Percentiles rank a stretch among this genome's conserved stretches.
These are phyloP conservation scores for Rhogogaster chlorosoma DNA, from an alignment of 2,888 invertebrate genomes.

Conservation along the genomic window DNA sequence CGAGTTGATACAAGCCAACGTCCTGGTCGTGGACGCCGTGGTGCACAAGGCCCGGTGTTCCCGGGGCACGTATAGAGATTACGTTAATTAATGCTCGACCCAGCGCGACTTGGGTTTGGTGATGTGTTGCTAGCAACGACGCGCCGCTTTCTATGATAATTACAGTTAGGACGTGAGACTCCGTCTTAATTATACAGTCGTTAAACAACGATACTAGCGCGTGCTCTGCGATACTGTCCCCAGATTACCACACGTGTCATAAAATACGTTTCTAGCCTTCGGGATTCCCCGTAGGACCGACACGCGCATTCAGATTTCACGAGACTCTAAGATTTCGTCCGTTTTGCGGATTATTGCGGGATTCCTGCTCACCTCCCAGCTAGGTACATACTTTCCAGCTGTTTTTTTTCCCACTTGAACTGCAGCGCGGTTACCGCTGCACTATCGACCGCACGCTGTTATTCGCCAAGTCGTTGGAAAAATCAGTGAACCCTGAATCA, in stretches of 20 bases:
- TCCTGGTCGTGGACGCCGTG: background rate
- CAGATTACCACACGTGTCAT: constrained; percentile 42
- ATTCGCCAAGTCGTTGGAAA: background rate
- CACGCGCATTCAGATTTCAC: background rate
- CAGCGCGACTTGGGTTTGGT: constrained; percentile 63
- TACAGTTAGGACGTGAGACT: constrained; percentile 67
- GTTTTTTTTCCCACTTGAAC: background rate
- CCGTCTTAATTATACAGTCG: constrained; percentile 67
- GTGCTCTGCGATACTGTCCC: constrained; percentile 50
- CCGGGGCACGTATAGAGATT: constrained; percentile 72
- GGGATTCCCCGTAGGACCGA: constrained; percentile 5
- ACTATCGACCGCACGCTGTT: background rate
- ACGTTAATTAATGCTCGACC: constrained; percentile 72
- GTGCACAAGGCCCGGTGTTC: constrained; percentile 56
- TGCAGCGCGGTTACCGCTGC: background rate
- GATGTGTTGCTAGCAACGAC: constrained; percentile 66
- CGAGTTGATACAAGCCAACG: background rate
- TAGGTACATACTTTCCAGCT: background rate
- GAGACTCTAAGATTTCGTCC: background rate
- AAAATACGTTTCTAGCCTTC: constrained; percentile 36
- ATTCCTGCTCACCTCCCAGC: background rate
- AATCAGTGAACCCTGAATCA: background rate
- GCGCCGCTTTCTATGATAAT: constrained; percentile 71
- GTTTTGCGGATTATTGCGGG: background rate
- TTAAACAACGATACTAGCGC: constrained; percentile 51